Evolutionary conservation across 2,888 invertebrate genomes (phyloP).

Genomic region (Thymelicus acteon): DNA sequence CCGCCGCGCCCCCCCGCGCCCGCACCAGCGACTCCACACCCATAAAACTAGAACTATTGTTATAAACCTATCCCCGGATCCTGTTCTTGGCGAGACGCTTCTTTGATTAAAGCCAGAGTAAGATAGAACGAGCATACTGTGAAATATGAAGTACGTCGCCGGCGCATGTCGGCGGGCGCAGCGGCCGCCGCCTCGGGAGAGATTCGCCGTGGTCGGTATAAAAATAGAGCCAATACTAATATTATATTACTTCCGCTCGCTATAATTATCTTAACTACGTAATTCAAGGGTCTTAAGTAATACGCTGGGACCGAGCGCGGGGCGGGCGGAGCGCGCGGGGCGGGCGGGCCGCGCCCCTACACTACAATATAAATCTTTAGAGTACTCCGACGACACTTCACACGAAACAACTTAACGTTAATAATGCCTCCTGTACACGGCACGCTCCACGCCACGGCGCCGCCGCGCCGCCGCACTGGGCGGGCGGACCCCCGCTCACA

Average conservation of each 20-base stretch:
- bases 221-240: constrained; percentile 71
- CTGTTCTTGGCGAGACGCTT: too few relatives aligned
- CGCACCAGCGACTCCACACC: too few relatives aligned
- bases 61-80: too few relatives aligned
- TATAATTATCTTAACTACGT: constrained; percentile 64
- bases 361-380: constrained; percentile 14
- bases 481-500: too few relatives aligned
- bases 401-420: not conserved
- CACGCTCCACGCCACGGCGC: too few relatives aligned
- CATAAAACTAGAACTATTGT: too few relatives aligned
- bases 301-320: constrained; percentile 25
- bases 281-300: constrained; percentile 43
- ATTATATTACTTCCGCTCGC: constrained; percentile 57
- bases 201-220: constrained; percentile 65
- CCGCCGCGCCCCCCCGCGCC: not conserved
- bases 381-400: constrained; percentile 13
- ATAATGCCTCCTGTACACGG: not conserved
- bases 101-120: too few relatives aligned
- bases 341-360: constrained; percentile 18
- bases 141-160: too few relatives aligned
- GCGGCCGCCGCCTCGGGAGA: constrained; percentile 43
- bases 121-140: too few relatives aligned
- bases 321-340: constrained; percentile 9
- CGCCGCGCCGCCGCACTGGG: too few relatives aligned
- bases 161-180: not conserved